Base-by-base conservation (phyloP, 2,888 invertebrate species). In the Druceiella hillmani region DNA sequence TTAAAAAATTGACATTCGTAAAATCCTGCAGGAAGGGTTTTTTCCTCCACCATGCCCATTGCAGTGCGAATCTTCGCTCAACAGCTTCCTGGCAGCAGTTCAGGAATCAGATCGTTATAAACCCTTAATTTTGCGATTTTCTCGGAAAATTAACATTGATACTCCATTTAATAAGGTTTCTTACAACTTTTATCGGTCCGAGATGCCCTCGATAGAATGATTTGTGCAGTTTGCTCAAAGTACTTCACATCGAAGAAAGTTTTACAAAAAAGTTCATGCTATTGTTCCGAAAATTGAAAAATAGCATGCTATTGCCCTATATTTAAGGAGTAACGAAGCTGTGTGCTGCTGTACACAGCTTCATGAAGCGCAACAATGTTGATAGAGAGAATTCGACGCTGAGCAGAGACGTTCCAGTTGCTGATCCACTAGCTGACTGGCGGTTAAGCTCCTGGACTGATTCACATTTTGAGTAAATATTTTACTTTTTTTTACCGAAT, bases 251-350 rank as follows among this genome's bases (percentile, higher is more conserved):
- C n/a, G n/a, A n/a, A n/a, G n/a, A n/a, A n/a, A n/a, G n/a, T n/a
- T n/a, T n/a, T n/a, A n/a, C n/a, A n/a, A 28, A 36, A 36, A 29
- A 28, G 11, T 35, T 26, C 35, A 17, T 29, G 28, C n/a, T 7
- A 9, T 11, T 28, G 29, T 36, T 36, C 29, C 36, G 17, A 36
- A 36, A 28, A 36, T 27, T 36, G 29, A 36, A 36, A 36, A 36
- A 36, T 14, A 28, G n/a, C n/a, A n/a, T 28, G 28, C 36, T 36
- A 28, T 36, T 28, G 36, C 36, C 36, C 17, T 28, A 36, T 36
- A 27, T 28, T 28, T 22, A 20, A 17, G 36, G 29, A 22, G 36
- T 29, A 36, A 29, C 27, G 36, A 36, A 36, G 36, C 29, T 36
- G 36, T 17, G 28, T 36, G 36, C 27, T 36, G 36, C 20, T 11